Conservation (phyloP, 2,888 invertebrate species). For the Allolobophora icterica region DNA sequence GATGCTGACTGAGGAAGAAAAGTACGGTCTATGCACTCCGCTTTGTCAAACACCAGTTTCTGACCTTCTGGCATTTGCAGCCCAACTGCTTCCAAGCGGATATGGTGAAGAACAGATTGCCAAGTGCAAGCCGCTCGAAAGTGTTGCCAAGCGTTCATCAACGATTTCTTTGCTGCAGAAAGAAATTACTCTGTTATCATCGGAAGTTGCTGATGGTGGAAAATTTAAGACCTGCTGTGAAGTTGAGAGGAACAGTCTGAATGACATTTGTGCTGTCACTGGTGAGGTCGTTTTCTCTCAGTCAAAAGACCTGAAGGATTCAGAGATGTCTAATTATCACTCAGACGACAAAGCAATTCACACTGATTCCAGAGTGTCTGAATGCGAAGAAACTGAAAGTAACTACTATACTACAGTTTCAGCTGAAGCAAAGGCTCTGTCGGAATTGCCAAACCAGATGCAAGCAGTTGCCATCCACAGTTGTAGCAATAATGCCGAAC, state of each 20-base stretch:
- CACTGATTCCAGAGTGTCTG: not conserved
- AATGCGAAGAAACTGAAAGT: not conserved
- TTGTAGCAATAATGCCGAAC: not conserved
- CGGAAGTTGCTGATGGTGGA: not conserved
- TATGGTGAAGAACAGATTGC: not conserved
- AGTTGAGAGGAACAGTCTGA: not conserved
- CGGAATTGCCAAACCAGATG: not conserved
- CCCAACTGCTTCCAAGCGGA: conserved; percentile 51
- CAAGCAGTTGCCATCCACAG: not conserved
- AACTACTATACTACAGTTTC: not conserved
- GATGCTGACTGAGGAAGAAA: conserved; percentile 53
- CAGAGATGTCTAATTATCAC: not conserved
- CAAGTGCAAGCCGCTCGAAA: not conserved
- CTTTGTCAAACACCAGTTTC: conserved; percentile 52
- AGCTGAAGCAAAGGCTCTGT: not conserved
- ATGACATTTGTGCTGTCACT: not conserved
- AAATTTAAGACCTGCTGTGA: not conserved
- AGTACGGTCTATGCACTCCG: conserved; percentile 53
- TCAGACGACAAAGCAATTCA: not conserved
- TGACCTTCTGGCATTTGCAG: conserved; percentile 57
- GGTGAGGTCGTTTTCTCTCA: not conserved
- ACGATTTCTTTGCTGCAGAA: not conserved
- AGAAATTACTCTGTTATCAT: conserved; percentile 3
- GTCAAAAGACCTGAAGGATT: not conserved
- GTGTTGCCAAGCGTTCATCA: not conserved